phyloP scores from a whole-genome alignment of 2,797 vertebrate species.

The Australoheros facetus region DNA sequence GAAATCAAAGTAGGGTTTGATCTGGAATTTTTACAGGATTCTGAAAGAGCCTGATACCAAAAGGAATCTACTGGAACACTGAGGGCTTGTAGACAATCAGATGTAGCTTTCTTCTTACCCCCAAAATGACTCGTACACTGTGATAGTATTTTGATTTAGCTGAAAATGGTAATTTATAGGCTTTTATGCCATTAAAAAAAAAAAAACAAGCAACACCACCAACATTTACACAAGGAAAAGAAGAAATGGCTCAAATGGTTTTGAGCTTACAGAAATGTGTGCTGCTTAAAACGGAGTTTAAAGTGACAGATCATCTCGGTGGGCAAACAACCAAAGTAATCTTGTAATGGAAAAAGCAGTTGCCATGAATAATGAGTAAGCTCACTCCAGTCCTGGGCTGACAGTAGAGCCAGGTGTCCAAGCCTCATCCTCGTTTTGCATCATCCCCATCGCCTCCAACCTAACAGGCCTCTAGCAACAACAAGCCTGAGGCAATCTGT shows the following conservation, averaged over 20 bases:
- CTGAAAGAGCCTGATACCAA: conserved; percentile 1
- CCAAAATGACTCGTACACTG: neutral
- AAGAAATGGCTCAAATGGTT: neutral
- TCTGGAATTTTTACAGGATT: conserved; percentile 9
- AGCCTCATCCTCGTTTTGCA: conserved; percentile 7
- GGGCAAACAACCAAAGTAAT: conserved; percentile 24
- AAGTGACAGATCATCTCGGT: neutral
- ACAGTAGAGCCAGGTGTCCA: conserved; percentile 27
- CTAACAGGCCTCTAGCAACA: conserved; percentile 10
- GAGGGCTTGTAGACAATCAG: neutral
- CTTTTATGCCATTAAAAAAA: neutral
- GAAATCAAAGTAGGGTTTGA: conserved; percentile 41
- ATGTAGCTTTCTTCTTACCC: neutral
- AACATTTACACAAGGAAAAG: neutral
- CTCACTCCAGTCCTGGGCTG: neutral
- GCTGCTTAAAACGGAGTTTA: neutral
- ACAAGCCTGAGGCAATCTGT: conserved; percentile 23
- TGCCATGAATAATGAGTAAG: conserved; percentile 33
- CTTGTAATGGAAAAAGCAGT: conserved; percentile 13
- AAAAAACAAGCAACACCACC: neutral
- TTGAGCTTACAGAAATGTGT: neutral
- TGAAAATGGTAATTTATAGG: neutral
- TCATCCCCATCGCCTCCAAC: conserved; percentile 23
- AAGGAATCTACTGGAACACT: conserved; percentile 3
- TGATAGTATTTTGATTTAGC: neutral